Base-by-base conservation (phyloP, 2,113 vertebrate genomes). In the Chauna torquata region DNA sequence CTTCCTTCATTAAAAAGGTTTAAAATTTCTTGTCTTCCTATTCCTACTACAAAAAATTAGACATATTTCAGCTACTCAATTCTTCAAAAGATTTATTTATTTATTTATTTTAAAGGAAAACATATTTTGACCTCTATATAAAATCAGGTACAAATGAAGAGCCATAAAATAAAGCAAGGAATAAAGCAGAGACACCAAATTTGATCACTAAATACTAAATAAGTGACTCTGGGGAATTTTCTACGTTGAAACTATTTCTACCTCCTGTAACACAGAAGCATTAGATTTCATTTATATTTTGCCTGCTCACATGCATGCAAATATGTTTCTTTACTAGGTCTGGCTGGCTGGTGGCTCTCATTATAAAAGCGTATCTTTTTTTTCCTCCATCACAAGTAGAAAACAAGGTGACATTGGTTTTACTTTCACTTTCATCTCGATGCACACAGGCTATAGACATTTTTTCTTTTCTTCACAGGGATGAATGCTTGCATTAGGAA, bases 401-500 rank as follows among this genome's bases (percentile, higher is more conserved):
- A 64, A 83, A 25, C 24, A 86, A 93, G 91, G 79, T 82, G 81
- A 82, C 54, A 52, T 76, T 82, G 17, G 20, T 76, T 82, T 79
- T 72, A 76, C 75, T 95, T 94, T 91, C 58, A 74, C 57, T 95
- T 95, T 92, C 79, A 74, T n/a, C 85, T 66, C 71, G 47, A 87
- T 45, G 34, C 20, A 69, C 27, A n/a, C 32, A 84, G 50, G 22
- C 17, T 64, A 52, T 7, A 0, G 0, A 12, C 50, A 25, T 55
- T 36, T 61, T 82, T 91, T 69, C 20, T 66, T 82, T 40, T 62
- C 38, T 65, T 85, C 90, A 55, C 64, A 54, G 66, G 83, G 32
- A 75, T 42, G 88, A 89, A 71, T 20, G 42, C 72, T n/a, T 49
- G 32, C 55, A 47, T 59, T 81, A 78, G 8, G 23, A 78, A 92